Base-by-base conservation (phyloP, 2,888 invertebrate genomes). In the Monoplex corrugatus region DNA sequence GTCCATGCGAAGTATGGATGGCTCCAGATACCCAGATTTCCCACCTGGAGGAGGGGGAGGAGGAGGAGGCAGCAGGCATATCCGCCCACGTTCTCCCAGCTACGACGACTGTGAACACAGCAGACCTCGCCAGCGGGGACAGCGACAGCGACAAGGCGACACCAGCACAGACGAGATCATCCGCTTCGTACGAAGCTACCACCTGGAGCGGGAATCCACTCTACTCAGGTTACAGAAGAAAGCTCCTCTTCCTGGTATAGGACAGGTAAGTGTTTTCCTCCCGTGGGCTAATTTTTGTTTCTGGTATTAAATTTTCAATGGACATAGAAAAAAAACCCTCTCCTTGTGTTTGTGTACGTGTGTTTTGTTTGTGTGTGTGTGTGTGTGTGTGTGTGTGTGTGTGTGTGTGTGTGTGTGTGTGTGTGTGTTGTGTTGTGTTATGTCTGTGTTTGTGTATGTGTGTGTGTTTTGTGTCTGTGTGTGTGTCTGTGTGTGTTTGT, bases 131-230 rank as follows among this genome's bases (percentile, higher is more conserved):
- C 57, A 57, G 38, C 50, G 57, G 45, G 16, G 57, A 45, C 88
- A 91, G 87, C 91, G 92, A 28, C 92, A 91, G 44, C 91, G 92
- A 0, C 90, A 91, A 23, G 87, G 89, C 19, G 93, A 93, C 82
- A 63, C 89, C 57, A 90, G 91, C 80, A 92, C 93, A 3, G 93
- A 93, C 57, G 94, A 94, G 89, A 93, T 94, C 38, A 93, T 94
- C 43, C 91, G 92, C 38, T 94, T 93, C 84, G 93, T 94, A 28
- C 86, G 93, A 13, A 93, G 93, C 38, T 89, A 92, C 68, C 94
- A 93, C 78, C 90, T 91, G 72, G 93, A 93, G 78, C 91, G 92
- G 44, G 93, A 93, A 72, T 93, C 93, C n/a, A 94, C 93, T n/a
- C 89, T 91, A n/a, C 87, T 93, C 10, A 80, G 91, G n/a, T 80